Evolutionary conservation across 2,888 invertebrate species (phyloP).

Genomic region (Adineta ricciae): DNA sequence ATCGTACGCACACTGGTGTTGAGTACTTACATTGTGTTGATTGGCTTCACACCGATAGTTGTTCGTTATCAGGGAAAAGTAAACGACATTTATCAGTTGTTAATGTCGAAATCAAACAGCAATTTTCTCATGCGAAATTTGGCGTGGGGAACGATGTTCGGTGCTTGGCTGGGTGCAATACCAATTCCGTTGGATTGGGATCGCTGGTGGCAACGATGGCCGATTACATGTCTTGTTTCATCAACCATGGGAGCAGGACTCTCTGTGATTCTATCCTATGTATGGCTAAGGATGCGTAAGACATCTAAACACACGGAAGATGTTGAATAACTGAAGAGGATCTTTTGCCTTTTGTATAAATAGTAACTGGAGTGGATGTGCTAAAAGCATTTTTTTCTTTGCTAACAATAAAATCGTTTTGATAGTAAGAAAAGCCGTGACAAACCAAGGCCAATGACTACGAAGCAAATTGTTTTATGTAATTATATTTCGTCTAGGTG

Average conservation of each 20-base stretch:
- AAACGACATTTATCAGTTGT: not conserved
- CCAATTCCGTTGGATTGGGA: conserved; percentile 33
- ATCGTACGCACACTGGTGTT: conserved; percentile 10
- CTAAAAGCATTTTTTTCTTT: not conserved
- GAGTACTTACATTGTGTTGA: conserved; percentile 11
- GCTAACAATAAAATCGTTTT: no score
- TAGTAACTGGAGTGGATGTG: not conserved
- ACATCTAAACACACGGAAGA: not conserved
- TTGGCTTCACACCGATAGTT: conserved; percentile 25
- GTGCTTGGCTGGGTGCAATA: conserved; percentile 32
- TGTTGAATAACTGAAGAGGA: not conserved
- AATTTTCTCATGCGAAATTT: not conserved
- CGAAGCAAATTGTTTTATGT: no score
- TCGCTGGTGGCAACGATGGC: conserved; percentile 34
- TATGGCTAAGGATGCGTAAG: not conserved
- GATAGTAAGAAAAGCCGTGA: no score
- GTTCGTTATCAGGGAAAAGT: not conserved
- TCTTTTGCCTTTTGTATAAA: not conserved
- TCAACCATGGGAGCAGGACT: not conserved
- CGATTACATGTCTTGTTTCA: conserved; percentile 24
- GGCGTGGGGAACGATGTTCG: conserved; percentile 18
- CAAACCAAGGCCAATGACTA: no score
- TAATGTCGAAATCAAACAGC: not conserved
- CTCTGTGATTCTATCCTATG: not conserved
- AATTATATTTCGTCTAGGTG: no score